A percentile compares a stretch with the other conserved stretches of the same genome.
phyloP scores from a whole-genome alignment of 2,113 vertebrate species.

The Bujurquina vittata region DNA sequence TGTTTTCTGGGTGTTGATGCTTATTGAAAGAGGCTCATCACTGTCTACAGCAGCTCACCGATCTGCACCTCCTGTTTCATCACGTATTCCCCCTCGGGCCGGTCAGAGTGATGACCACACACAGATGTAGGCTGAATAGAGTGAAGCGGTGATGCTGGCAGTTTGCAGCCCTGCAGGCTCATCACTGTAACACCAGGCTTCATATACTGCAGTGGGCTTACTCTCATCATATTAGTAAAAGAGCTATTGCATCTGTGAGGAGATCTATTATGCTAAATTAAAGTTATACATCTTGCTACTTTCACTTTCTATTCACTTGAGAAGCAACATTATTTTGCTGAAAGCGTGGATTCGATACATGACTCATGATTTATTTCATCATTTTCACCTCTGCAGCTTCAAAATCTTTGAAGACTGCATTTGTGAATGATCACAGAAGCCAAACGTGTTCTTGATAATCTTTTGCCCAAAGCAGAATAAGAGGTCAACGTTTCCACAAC shows the following conservation, averaged over 20 bases:
- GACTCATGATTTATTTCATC: background rate
- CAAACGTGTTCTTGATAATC: background rate
- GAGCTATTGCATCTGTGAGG: background rate
- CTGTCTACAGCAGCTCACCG: constrained; percentile 38
- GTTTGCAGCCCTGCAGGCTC: constrained; percentile 33
- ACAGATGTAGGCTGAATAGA: constrained; percentile 2
- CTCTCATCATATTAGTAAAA: background rate
- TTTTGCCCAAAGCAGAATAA: background rate
- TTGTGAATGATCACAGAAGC: background rate
- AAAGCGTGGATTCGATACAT: background rate
- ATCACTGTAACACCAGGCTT: constrained; percentile 12
- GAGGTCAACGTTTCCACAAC: background rate
- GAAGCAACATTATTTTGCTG: background rate
- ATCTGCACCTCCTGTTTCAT: constrained; percentile 20
- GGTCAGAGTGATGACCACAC: constrained; percentile 37
- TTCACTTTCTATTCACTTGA: background rate
- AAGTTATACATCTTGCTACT: background rate
- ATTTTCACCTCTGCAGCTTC: background rate
- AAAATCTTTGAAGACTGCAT: background rate
- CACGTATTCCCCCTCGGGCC: constrained; percentile 25
- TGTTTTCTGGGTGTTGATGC: constrained; percentile 37
- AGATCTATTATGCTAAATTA: background rate
- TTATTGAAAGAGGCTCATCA: constrained; percentile 54
- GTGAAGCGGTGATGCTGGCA: constrained; percentile 17
- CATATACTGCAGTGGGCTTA: background rate